These are phyloP conservation scores for Thinocorus orbignyianus DNA, from an alignment of 2,113 vertebrate genomes.

Conservation along the genomic window DNA sequence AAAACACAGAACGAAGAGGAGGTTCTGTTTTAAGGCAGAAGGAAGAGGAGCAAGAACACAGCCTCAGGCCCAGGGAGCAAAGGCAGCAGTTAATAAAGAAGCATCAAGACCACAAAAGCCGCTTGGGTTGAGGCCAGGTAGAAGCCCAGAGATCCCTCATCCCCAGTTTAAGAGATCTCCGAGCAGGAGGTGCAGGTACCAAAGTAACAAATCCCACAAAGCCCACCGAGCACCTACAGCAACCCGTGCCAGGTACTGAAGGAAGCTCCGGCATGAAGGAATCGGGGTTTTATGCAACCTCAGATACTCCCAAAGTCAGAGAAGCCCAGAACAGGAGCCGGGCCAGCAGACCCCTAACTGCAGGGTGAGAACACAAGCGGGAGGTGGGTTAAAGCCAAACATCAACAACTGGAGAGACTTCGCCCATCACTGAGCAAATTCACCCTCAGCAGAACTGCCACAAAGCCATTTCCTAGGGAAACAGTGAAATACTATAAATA, in stretches of 20 bases:
- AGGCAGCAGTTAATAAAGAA: background rate
- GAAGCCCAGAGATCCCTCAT: too few relatives aligned
- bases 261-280: background rate
- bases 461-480: background rate
- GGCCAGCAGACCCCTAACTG: fast-evolving
- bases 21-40: background rate
- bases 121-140: background rate
- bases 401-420: background rate
- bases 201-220: background rate
- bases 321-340: background rate
- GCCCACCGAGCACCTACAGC: background rate
- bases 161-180: background rate
- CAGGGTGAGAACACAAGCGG: background rate
- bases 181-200: background rate
- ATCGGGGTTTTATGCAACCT: fast-evolving
- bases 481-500: background rate
- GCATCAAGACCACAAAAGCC: background rate
- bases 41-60: fast-evolving
- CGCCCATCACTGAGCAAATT: background rate
- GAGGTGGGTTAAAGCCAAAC: background rate
- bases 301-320: too few relatives aligned
- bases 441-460: background rate
- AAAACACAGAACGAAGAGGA: background rate
- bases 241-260: fast-evolving
- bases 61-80: background rate